These are phyloP conservation scores for Pollachius pollachius DNA, from an alignment of 2,113 vertebrate species.

Conservation along the genomic window DNA sequence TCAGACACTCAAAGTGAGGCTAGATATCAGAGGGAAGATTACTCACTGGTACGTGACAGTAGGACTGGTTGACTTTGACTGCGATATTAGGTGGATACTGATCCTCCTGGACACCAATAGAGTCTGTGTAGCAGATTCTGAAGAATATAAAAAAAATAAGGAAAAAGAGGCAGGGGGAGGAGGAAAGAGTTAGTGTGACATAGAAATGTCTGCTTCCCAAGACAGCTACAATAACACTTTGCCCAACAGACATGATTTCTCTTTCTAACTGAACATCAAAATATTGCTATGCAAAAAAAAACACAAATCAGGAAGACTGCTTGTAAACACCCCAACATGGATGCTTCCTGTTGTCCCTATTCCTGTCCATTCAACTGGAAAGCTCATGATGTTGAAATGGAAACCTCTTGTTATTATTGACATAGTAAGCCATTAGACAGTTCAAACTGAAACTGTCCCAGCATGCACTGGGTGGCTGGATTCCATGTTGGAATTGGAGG, in stretches of 20 bases:
- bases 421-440: too few species aligned
- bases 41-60: slow-evolving; percentile 96
- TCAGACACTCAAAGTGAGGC: neutral
- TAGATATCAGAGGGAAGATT: neutral
- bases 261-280: neutral
- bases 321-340: neutral
- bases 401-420: too few species aligned
- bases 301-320: neutral
- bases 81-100: slow-evolving; percentile 98
- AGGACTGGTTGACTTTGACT: slow-evolving; percentile 97
- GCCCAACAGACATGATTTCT: neutral
- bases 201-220: neutral
- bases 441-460: too few species aligned
- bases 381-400: too few species aligned
- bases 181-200: neutral
- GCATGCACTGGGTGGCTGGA: neutral
- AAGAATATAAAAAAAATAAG: slow-evolving; percentile 27
- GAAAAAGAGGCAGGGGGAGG: neutral
- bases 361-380: too few species aligned
- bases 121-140: slow-evolving; percentile 97
- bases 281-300: neutral
- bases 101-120: slow-evolving; percentile 92
- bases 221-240: neutral
- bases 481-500: too few species aligned
- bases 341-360: too few species aligned